A percentile compares a stretch with the other conserved stretches of the same genome.
Conservation (phyloP, 2,113 vertebrate species). For the Ophiodon elongatus region DNA sequence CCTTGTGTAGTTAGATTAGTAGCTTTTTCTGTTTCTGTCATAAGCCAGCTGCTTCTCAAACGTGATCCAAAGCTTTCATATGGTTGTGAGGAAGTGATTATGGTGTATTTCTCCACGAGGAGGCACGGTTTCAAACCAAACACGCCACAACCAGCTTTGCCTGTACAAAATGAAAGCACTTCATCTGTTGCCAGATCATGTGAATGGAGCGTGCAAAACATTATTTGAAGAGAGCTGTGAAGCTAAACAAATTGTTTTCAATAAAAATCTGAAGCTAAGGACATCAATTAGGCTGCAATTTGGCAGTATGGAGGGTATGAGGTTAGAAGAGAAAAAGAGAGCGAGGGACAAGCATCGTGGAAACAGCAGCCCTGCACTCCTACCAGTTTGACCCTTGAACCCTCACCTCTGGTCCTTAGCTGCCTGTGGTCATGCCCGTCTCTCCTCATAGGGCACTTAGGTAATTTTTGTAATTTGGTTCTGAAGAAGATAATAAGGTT, state of each 20-base stretch:
- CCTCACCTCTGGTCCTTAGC: constrained; percentile 47
- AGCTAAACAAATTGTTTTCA: neutral
- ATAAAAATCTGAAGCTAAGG: neutral
- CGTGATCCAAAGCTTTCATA: neutral
- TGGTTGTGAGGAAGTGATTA: neutral
- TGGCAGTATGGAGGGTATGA: neutral
- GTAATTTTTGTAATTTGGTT: constrained; percentile 75
- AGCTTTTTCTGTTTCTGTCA: neutral
- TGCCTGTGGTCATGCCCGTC: constrained; percentile 49
- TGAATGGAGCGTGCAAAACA: neutral
- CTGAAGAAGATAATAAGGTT: constrained; percentile 71
- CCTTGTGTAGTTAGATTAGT: neutral
- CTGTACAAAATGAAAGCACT: neutral
- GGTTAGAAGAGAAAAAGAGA: neutral
- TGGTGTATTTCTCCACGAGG: neutral
- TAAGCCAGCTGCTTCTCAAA: neutral
- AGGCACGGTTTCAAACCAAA: constrained; percentile 2
- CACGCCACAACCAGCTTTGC: neutral
- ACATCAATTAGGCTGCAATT: neutral
- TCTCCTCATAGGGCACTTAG: constrained; percentile 64
- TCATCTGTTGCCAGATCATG: constrained; percentile 5
- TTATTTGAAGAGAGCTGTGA: neutral
- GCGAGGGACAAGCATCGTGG: neutral
- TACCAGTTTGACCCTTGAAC: constrained; percentile 53
- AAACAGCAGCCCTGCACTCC: constrained; percentile 30